phyloP scores from a whole-genome alignment of 2,888 invertebrate genomes.

The Microplitis manilae region DNA sequence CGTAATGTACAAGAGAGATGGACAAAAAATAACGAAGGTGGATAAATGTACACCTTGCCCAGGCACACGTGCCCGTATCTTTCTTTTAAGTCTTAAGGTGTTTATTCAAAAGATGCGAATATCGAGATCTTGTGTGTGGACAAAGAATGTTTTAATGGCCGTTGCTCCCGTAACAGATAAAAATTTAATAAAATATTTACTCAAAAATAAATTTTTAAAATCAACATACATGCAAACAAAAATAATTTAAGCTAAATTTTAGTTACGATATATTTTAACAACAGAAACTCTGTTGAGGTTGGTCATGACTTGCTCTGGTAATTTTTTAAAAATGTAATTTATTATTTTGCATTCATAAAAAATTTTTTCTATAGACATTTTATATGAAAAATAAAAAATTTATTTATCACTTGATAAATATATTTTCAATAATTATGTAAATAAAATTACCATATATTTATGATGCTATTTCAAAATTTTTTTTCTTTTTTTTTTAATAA shows the following conservation, averaged over 20 bases:
- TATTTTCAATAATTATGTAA: too few relatives aligned
- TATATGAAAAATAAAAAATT: too few relatives aligned
- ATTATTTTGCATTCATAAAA: too few relatives aligned
- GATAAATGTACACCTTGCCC: slow-evolving; percentile 63
- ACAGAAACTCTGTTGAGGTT: background rate
- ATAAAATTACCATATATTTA: too few relatives aligned
- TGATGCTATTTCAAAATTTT: too few relatives aligned
- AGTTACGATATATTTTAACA: background rate
- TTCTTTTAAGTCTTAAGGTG: slow-evolving; percentile 55
- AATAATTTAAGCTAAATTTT: background rate
- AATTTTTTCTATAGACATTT: too few relatives aligned
- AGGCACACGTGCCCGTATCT: slow-evolving; percentile 60
- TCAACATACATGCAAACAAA: background rate
- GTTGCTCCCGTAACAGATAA: slow-evolving; percentile 34
- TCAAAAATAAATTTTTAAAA: background rate
- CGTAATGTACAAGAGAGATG: background rate
- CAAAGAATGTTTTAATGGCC: slow-evolving; percentile 30
- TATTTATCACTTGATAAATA: too few relatives aligned
- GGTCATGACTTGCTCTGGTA: background rate
- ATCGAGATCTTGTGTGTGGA: slow-evolving; percentile 33
- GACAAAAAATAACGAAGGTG: slow-evolving; percentile 23
- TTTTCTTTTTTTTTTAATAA: background rate
- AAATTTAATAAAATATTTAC: slow-evolving; percentile 15
- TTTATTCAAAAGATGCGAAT: slow-evolving; percentile 33
- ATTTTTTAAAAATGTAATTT: background rate